Evolutionary conservation across 2,113 vertebrate genomes (phyloP), one percentile per base, ranked within the genome.

Genomic region (Chaetodon auriga): DNA sequence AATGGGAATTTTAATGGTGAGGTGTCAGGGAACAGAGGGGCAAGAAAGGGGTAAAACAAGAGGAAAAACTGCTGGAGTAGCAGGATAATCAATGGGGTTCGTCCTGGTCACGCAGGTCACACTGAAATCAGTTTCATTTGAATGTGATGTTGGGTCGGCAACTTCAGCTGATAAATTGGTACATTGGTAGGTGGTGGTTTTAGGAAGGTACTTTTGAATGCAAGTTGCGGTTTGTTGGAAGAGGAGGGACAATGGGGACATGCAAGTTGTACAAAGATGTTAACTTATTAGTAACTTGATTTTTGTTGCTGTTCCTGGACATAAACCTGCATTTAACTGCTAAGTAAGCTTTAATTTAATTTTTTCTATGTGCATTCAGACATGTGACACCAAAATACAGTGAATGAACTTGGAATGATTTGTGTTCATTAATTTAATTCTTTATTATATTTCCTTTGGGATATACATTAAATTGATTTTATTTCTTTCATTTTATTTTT

Each of bases 1-100:
- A 82, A 92, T 71, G 89, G 78, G 87, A 65, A 82, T 0, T 48
- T 90, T 80, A 90, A 21, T 21, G 15, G 18, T 69, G 72, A 81
- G 5, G 4, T 49, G 73, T 81, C 55, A 75, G n/a, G 30, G 62
- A 36, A 58, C 41, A 57, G 36, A 71, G 68, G 43, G 49, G 35
- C 14, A 53, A 68, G 51, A 63, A 51, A 81, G 75, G 65, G 14
- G 54, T 38, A 14, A 77, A 35, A 54, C 11, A 53, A 49, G 43
- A 60, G 14, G 15, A 48, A 48, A 58, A 36, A 23, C 9, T 0
- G 12, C 3, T 35, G 14, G 54, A 55, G 5, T 1, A 4, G 21
- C 38, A 65, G 14, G 23, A 30, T 23, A 46, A 70, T 54, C 15
- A 61, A 8, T 2, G 13, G 6, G 14, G 43, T 76, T 73, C 61